Percentiles rank a stretch among this genome's conserved stretches.
Evolutionary conservation across 2,797 vertebrate genomes (phyloP).

Genomic region (Peromyscus eremicus): DNA sequence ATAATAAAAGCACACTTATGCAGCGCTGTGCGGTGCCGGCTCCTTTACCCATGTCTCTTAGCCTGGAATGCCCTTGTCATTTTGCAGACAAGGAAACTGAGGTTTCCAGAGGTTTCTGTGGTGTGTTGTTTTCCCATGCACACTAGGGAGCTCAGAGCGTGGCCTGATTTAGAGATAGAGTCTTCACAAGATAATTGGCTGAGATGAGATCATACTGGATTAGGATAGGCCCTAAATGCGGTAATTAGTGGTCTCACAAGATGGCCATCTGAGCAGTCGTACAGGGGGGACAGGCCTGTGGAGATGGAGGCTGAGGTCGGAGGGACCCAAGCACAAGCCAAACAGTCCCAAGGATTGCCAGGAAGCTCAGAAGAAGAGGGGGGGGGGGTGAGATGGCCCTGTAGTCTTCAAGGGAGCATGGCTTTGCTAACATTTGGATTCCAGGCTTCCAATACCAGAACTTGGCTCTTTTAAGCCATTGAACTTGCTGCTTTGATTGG

Average conservation of each 20-base stretch:
- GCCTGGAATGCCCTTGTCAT: background rate
- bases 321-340: background rate
- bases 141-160: background rate
- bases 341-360: background rate
- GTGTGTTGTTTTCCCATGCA: background rate
- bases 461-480: background rate
- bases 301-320: background rate
- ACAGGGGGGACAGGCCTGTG: no score
- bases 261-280: background rate
- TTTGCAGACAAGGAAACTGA: background rate
- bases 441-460: background rate
- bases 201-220: background rate
- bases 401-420: rapidly evolving
- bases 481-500: background rate
- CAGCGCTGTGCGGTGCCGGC: rapidly evolving
- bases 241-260: background rate
- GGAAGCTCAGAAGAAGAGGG: background rate
- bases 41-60: background rate
- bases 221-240: no score
- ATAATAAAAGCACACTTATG: background rate
- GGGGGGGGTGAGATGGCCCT: background rate
- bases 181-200: background rate
- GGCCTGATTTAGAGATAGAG: conserved; percentile 27
- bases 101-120: background rate
- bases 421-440: background rate